Conservation (phyloP, 1,140 invertebrate genomes). For the Apis dorsata region DNA sequence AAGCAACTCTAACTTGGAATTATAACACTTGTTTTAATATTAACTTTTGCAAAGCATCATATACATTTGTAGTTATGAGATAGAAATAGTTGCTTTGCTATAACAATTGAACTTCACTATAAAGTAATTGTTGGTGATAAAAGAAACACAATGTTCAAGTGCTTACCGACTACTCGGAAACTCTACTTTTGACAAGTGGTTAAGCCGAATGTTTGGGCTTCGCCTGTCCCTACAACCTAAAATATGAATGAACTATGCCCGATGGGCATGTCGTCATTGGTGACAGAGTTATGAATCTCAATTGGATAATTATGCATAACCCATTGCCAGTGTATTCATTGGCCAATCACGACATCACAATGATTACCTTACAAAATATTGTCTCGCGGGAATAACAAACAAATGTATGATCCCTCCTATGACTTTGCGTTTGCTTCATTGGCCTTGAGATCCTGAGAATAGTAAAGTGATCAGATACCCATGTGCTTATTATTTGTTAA, state of each 20-base stretch:
- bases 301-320: slow-evolving; percentile 80
- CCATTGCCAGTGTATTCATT: slow-evolving; percentile 72
- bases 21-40: not conserved
- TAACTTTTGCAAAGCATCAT: not conserved
- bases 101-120: slow-evolving; percentile 8
- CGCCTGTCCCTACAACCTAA: slow-evolving; percentile 72
- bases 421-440: not conserved
- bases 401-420: slow-evolving; percentile 20
- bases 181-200: slow-evolving; percentile 2
- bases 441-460: slow-evolving; percentile 21
- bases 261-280: slow-evolving; percentile 68
- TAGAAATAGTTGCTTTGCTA: not conserved
- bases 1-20: not conserved
- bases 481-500: not conserved
- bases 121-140: not conserved
- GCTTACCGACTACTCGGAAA: not conserved
- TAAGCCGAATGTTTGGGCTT: slow-evolving; percentile 48
- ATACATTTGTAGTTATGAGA: not conserved
- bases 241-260: slow-evolving; percentile 73
- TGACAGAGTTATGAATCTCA: slow-evolving; percentile 79
- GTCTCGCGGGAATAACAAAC: slow-evolving; percentile 31
- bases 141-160: not conserved
- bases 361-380: slow-evolving; percentile 69
- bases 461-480: not conserved
- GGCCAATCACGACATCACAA: slow-evolving; percentile 69